Evolutionary conservation across 2,888 invertebrate species (phyloP).

Genomic region (Acronicta psi): DNA sequence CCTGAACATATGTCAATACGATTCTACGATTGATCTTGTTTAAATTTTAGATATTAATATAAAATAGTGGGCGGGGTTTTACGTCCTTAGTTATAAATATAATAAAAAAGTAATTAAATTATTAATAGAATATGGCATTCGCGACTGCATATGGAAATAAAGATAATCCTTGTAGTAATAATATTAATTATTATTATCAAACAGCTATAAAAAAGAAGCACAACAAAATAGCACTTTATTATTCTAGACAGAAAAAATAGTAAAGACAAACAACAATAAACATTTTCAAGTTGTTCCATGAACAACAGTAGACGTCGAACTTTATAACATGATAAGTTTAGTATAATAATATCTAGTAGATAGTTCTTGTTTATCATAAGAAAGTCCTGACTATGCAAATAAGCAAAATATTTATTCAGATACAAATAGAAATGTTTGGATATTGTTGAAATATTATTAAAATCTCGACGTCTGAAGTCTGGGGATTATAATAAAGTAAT

Average conservation of each 20-base stretch:
- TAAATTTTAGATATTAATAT: conserved; percentile 30
- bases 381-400: conserved; percentile 11
- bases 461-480: conserved; percentile 24
- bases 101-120: conserved; percentile 22
- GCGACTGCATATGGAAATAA: background rate
- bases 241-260: background rate
- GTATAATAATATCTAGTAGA: background rate
- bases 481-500: conserved; percentile 23
- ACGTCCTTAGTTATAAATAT: conserved; percentile 11
- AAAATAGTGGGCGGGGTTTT: conserved; percentile 21
- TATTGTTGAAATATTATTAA: conserved; percentile 13
- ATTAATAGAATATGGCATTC: background rate
- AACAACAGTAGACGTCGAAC: background rate
- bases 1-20: conserved; percentile 27
- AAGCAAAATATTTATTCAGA: conserved; percentile 11
- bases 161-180: background rate
- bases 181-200: no score
- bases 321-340: conserved; percentile 5
- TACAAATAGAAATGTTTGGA: conserved; percentile 12
- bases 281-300: background rate
- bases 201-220: background rate
- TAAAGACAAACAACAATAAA: conserved; percentile 3
- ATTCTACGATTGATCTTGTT: conserved; percentile 45
- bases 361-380: conserved; percentile 3
- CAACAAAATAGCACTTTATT: conserved; percentile 2